Evolutionary conservation across 2,888 invertebrate species (phyloP), one percentile per base, ranked within the genome.

Genomic region (Sylvicola cinctus): DNA sequence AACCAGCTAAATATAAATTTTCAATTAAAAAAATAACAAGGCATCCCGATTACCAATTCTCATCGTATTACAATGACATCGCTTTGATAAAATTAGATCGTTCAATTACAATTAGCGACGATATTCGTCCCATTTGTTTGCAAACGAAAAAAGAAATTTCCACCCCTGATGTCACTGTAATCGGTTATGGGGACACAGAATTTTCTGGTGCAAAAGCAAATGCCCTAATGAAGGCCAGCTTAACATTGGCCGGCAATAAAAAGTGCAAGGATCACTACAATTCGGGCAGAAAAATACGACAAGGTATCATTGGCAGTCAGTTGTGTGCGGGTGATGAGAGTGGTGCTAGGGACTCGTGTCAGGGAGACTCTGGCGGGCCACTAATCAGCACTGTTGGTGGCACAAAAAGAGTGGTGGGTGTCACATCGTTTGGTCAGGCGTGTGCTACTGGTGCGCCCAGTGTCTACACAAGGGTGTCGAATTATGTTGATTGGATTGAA

Each of bases 1-100:
- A 44, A 0, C 20, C 27, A n/a, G 23, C 25, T 7, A 26, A 27
- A 6, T 15, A 33, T 14, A 34, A 37, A 30, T 37, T 37, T 23
- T 12, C 17, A 6, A 34, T 39, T 14, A 26, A 31, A 11, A 7
- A 25, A 10, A 32, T 36, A 15, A 53, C 58, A 37, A 49, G 52
- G 3, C 69, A 75, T 44, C 72, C 72, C 0, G 46, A 58, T 0
- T 74, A 73, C 51, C 49, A 48, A 1, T 58, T 64, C 0, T 64
- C 65, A 0, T 42, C 46, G 0, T 60, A 62, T 14, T 75, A 77
- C 52, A 58, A 74, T 42, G 77, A 78, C 44, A 71, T 78, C 33
- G 74, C 74, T 0, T 50, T 78, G 0, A 37, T 78, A 1, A 61
- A 67, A 43, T 49, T 76, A 26, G 49, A 48, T 0, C 45, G 49